These are phyloP conservation scores for Trichomalopsis sarcophagae DNA, from an alignment of 1,140 invertebrate genomes.

Conservation along the genomic window DNA sequence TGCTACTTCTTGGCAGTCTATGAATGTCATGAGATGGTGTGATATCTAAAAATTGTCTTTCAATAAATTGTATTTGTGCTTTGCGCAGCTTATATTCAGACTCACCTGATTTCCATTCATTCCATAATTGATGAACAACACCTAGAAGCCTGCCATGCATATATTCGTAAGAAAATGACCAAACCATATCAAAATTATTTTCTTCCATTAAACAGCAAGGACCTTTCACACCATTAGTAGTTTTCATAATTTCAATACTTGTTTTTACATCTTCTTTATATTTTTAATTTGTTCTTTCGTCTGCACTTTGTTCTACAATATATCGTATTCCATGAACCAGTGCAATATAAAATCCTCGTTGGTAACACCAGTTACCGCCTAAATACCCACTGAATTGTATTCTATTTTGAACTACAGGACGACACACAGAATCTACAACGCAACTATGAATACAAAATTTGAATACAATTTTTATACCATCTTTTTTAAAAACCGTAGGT, in stretches of 20 bases:
- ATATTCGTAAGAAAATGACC: slow-evolving; percentile 53
- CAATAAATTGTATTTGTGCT: not conserved
- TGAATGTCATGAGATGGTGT: slow-evolving; percentile 18
- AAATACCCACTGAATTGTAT: slow-evolving; percentile 53
- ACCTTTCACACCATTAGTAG: slow-evolving; percentile 49
- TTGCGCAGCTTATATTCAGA: not conserved
- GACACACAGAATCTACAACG: slow-evolving; percentile 50
- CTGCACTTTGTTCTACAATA: slow-evolving; percentile 31
- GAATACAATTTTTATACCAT: slow-evolving; percentile 29
- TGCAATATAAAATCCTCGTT: slow-evolving; percentile 47
- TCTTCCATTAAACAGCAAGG: not conserved
- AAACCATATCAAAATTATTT: slow-evolving; percentile 53
- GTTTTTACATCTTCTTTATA: slow-evolving; percentile 50
- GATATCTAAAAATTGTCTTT: not conserved
- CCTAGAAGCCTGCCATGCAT: slow-evolving; percentile 52
- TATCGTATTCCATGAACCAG: slow-evolving; percentile 49
- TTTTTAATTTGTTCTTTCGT: slow-evolving; percentile 47
- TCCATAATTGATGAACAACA: slow-evolving; percentile 40
- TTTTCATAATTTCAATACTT: slow-evolving; percentile 21
- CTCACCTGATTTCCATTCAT: slow-evolving; percentile 34
- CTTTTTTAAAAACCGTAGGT: slow-evolving; percentile 36
- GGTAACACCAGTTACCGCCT: slow-evolving; percentile 54
- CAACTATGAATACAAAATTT: slow-evolving; percentile 26
- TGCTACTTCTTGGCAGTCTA: not conserved
- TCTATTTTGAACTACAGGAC: slow-evolving; percentile 53